Percentiles rank a stretch among this genome's conserved stretches.
Conservation (phyloP, 2,888 invertebrate species). For the Formica aserva region DNA sequence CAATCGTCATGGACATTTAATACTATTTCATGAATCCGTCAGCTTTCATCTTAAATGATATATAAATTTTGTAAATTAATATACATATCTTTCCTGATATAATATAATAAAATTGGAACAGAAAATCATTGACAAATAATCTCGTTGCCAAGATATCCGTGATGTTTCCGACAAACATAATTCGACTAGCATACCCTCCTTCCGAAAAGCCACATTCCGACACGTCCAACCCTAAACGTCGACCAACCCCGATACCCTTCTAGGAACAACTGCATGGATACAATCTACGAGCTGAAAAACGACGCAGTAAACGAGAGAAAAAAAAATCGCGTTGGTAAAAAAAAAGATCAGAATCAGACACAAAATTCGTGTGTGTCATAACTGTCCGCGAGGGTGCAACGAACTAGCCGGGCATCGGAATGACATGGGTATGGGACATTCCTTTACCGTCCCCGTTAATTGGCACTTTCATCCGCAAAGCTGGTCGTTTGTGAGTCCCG, state of each 20-base stretch:
- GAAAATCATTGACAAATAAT: slow-evolving; percentile 9
- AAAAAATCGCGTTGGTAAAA: background rate
- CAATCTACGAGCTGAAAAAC: slow-evolving; percentile 18
- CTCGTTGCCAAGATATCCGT: slow-evolving; percentile 17
- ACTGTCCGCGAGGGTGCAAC: slow-evolving; percentile 63
- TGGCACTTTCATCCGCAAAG: slow-evolving; percentile 61
- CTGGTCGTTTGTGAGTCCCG: background rate
- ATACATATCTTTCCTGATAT: slow-evolving; percentile 8
- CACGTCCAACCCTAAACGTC: slow-evolving; percentile 43
- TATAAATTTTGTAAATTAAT: slow-evolving; percentile 22
- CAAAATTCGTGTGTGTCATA: slow-evolving; percentile 59
- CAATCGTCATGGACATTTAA: background rate
- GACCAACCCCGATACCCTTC: slow-evolving; percentile 31
- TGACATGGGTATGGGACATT: slow-evolving; percentile 61
- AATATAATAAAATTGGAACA: background rate
- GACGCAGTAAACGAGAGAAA: background rate
- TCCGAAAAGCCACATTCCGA: slow-evolving; percentile 46
- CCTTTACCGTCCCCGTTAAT: slow-evolving; percentile 64
- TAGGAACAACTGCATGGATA: slow-evolving; percentile 21
- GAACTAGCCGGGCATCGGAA: slow-evolving; percentile 61
- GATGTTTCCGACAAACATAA: slow-evolving; percentile 31
- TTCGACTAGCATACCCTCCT: slow-evolving; percentile 21
- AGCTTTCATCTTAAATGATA: background rate
- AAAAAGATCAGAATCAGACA: background rate
- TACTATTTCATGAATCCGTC: background rate